These are phyloP conservation scores for Phylloscopus trochiloides DNA, from an alignment of 2,113 vertebrate species.

Conservation along the genomic window DNA sequence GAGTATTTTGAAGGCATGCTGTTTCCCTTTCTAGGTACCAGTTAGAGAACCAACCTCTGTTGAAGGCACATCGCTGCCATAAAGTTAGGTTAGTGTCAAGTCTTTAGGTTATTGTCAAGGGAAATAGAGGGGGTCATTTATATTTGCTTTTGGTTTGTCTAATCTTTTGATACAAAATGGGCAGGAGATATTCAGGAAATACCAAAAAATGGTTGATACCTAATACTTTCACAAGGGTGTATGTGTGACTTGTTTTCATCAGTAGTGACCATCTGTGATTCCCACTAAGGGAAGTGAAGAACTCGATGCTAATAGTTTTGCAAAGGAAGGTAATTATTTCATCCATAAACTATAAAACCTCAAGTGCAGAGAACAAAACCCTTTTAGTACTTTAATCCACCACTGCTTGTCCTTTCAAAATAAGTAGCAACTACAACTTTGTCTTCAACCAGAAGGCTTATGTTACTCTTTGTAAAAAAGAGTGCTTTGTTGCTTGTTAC, in stretches of 20 bases:
- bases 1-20: not conserved
- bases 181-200: not conserved
- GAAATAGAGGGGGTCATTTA: not conserved
- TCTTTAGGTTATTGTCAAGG: not conserved
- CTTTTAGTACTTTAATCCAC: not conserved
- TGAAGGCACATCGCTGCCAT: not conserved
- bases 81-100: not conserved
- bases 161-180: not conserved
- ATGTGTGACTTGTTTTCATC: not conserved
- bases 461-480: not conserved
- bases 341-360: not conserved
- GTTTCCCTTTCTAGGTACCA: not conserved
- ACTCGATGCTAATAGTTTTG: not conserved
- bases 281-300: not conserved
- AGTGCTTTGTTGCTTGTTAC: not conserved
- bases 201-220: not conserved
- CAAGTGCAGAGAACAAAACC: not conserved
- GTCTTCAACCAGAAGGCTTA: not conserved
- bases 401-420: not conserved
- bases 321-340: not conserved
- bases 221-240: not conserved
- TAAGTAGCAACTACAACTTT: not conserved
- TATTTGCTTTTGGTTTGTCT: not conserved
- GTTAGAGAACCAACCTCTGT: not conserved
- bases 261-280: not conserved